Conservation (phyloP, 2,888 invertebrate genomes). For the Hyles lineata region DNA sequence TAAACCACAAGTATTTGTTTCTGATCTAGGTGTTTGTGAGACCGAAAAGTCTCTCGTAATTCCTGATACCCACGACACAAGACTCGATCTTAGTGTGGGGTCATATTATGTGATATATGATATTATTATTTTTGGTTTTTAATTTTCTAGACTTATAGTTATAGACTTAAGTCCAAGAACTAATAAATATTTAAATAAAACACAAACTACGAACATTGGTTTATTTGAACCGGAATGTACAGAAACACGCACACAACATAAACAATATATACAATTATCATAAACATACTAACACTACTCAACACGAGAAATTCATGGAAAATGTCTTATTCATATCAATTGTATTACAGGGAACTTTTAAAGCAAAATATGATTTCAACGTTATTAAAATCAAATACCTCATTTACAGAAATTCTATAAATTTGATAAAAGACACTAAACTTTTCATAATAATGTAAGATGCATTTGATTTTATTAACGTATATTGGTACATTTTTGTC, state of each 20-base stretch:
- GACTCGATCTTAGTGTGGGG: no score
- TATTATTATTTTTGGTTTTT: no score
- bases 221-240: constrained; percentile 22
- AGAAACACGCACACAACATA: constrained; percentile 18
- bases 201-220: constrained; percentile 3
- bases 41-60: no score
- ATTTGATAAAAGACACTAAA: not conserved
- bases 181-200: not conserved
- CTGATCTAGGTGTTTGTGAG: no score
- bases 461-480: not conserved
- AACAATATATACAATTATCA: not conserved
- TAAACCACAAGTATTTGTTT: no score
- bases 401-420: no score
- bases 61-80: no score
- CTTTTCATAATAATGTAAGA: not conserved
- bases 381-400: no score
- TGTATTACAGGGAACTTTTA: no score
- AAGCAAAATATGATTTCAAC: no score
- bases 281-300: not conserved
- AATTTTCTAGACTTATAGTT: no score
- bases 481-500: not conserved
- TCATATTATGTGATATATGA: no score
- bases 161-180: not conserved
- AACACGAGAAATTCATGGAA: not conserved
- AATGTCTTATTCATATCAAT: not conserved